Conservation (phyloP, 2,888 invertebrate species). For the Microctonus hyperodae region DNA sequence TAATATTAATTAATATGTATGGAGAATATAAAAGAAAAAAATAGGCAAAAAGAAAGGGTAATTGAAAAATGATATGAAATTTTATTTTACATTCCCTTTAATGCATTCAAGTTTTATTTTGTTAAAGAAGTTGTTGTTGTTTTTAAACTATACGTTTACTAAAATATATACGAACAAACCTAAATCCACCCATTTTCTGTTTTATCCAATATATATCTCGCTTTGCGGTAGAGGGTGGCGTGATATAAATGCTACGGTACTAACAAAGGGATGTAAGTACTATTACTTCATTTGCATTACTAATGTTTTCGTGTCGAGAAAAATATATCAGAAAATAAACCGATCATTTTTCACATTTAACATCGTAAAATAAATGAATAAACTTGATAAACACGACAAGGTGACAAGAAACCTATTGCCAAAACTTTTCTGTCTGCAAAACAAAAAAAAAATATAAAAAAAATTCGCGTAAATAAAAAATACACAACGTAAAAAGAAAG, state of each 20-base stretch:
- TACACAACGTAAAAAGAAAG: background rate
- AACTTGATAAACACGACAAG: background rate
- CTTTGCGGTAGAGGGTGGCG: background rate
- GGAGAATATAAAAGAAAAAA: too few species aligned
- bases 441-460: background rate
- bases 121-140: background rate
- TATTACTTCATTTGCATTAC: slow-evolving; percentile 34
- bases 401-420: background rate
- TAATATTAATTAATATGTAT: too few species aligned
- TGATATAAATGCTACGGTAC: slow-evolving; percentile 3
- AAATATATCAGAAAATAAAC: slow-evolving; percentile 33
- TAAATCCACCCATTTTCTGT: background rate
- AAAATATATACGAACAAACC: slow-evolving; percentile 10
- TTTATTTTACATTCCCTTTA: background rate
- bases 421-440: too few species aligned
- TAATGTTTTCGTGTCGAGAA: slow-evolving; percentile 17
- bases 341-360: background rate
- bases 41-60: too few species aligned
- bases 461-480: background rate
- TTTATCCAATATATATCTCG: background rate
- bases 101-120: background rate
- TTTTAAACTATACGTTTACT: background rate
- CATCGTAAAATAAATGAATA: background rate
- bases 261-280: slow-evolving; percentile 10
- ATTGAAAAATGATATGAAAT: too few species aligned